Evolutionary conservation across 2,797 vertebrate genomes (phyloP), one percentile per base, ranked within the genome.

Genomic region (Pogoniulus pusillus): DNA sequence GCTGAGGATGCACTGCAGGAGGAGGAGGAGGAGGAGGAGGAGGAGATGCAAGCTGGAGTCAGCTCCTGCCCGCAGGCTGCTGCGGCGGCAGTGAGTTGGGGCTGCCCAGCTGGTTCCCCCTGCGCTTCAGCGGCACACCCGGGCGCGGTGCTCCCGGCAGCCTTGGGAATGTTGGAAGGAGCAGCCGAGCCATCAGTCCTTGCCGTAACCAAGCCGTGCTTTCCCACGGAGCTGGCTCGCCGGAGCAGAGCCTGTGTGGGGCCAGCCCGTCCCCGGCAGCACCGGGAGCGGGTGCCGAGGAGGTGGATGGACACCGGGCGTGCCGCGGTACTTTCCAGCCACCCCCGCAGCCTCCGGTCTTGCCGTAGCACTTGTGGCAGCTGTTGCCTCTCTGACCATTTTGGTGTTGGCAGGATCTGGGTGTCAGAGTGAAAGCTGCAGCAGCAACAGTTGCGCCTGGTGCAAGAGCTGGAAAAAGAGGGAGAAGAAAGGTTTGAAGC

Each of bases 1-100:
- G 59, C 77, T 14, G 27, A 94, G 84, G 92, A n/a, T 39, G 35
- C 37, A n/a, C 29, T 94, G 64, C 74, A 55, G 92, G 91, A 69
- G 57, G 96, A 91, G 94, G 91, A n/a, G n/a, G n/a, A 91, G 94
- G 91, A n/a, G n/a, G n/a, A n/a, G n/a, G n/a, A 95, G 75, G 93
- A 95, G 89, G 94, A 97, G 91, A 79, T 91, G 94, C 92, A 85
- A 82, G 92, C 93, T 96, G 91, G 95, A 93, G 94, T 71, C 12
- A 62, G 85, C 45, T 29, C 26, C 26, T 69, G 71, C 83, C 27
- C 39, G 27, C 23, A 4, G 18, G 64, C 79, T 78, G 62, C 62
- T 22, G 30, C 60, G 5, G 0, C 35, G 47, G 17, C 5, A 2
- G 39, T 30, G 51, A 7, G 62, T 24, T 2, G 1, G 55, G 18